Percentiles rank a stretch among this genome's conserved stretches.
Conservation (phyloP, 2,113 vertebrate genomes). For the Dissostichus mawsoni region DNA sequence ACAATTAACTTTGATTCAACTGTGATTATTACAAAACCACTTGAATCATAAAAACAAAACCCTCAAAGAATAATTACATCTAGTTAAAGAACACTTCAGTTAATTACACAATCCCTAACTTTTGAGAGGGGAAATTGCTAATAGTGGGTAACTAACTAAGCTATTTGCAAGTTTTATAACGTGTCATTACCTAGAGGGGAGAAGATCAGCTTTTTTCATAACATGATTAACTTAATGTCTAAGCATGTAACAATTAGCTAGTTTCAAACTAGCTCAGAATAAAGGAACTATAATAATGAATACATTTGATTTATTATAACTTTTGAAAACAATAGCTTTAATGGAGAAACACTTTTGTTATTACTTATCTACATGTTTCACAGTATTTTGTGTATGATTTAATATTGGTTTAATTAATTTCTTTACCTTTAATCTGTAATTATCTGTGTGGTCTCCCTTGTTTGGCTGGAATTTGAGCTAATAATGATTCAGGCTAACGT, state of each 20-base stretch:
- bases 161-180: background rate
- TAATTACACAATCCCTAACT: conserved; percentile 50
- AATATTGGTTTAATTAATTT: too few species aligned
- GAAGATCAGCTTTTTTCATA: background rate
- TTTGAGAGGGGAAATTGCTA: conserved; percentile 38
- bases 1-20: conserved; percentile 43
- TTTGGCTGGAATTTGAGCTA: too few species aligned
- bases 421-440: too few species aligned
- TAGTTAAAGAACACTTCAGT: conserved; percentile 17
- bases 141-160: conserved; percentile 3
- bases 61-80: conserved; percentile 31
- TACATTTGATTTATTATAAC: too few species aligned
- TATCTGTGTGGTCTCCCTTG: too few species aligned
- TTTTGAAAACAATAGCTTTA: too few species aligned
- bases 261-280: background rate
- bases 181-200: background rate
- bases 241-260: background rate
- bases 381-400: too few species aligned
- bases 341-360: too few species aligned
- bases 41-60: conserved; percentile 42
- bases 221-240: background rate
- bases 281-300: background rate
- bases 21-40: conserved; percentile 44
- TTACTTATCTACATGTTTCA: too few species aligned
- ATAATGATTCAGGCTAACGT: background rate